Evolutionary conservation across 1,140 invertebrate genomes (phyloP).

Genomic region (Drosophila sturtevanti): DNA sequence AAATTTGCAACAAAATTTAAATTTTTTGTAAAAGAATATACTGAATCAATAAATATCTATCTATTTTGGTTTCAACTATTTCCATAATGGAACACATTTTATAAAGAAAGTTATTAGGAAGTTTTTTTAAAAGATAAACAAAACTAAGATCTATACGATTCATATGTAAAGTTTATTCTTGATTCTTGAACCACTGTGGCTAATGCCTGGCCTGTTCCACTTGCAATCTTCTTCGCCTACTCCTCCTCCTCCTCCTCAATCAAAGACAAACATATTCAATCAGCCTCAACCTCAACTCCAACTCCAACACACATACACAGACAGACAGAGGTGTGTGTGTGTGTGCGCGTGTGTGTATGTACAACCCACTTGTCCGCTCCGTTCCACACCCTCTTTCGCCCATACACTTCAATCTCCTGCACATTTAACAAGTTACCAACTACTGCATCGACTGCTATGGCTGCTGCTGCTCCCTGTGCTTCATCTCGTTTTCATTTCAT

Average conservation of each 20-base stretch:
- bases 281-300: conserved; percentile 22
- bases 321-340: conserved; percentile 13
- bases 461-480: conserved; percentile 15
- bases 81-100: too few species aligned
- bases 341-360: conserved; percentile 25
- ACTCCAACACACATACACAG: neutral
- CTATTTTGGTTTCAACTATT: too few species aligned
- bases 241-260: neutral
- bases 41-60: too few species aligned
- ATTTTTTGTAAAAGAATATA: too few species aligned
- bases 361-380: conserved; percentile 3
- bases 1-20: too few species aligned
- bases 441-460: neutral
- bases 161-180: too few species aligned
- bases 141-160: neutral
- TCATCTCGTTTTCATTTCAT: conserved; percentile 25
- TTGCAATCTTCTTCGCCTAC: conserved; percentile 18
- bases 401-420: neutral
- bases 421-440: conserved; percentile 6
- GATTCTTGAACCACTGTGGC: conserved; percentile 21
- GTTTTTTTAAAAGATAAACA: too few species aligned
- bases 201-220: conserved; percentile 22
- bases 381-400: neutral
- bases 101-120: too few species aligned
- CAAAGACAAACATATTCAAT: conserved; percentile 37